Percentiles rank a stretch among this genome's conserved stretches.
These are phyloP conservation scores for Cephalophus harveyi DNA, from an alignment of 2,113 vertebrate genomes.

Conservation along the genomic window DNA sequence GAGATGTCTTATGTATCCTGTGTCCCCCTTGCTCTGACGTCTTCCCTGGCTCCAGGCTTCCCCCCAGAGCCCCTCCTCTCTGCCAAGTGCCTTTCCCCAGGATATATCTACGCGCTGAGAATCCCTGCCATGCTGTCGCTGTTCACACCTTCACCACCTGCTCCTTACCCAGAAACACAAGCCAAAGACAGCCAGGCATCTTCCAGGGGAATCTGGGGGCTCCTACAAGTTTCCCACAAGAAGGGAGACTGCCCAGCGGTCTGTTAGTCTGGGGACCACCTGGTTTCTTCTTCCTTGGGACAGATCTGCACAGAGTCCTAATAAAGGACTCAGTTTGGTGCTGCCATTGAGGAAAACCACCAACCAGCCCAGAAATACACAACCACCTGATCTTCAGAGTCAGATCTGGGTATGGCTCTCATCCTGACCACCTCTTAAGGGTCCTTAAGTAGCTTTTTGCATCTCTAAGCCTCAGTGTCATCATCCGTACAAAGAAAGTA, in stretches of 20 bases:
- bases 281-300: not conserved
- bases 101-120: not conserved
- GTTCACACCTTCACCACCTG: not conserved
- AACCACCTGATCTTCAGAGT: not conserved
- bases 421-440: no score
- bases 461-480: not conserved
- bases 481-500: not conserved
- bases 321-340: not conserved
- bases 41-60: not conserved
- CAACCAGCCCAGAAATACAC: not conserved
- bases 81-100: not conserved
- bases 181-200: not conserved
- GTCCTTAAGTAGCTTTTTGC: not conserved
- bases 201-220: not conserved
- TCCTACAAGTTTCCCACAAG: not conserved
- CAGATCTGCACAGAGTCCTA: not conserved
- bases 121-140: fast-evolving
- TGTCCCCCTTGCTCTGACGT: no score
- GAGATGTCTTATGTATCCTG: not conserved
- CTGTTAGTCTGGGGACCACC: not conserved
- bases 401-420: not conserved
- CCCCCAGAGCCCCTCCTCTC: not conserved
- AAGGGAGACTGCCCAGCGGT: not conserved
- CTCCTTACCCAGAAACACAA: not conserved
- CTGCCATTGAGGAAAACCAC: not conserved